These are phyloP conservation scores for Melipona beecheii DNA, from an alignment of 2,888 invertebrate genomes.

Conservation along the genomic window DNA sequence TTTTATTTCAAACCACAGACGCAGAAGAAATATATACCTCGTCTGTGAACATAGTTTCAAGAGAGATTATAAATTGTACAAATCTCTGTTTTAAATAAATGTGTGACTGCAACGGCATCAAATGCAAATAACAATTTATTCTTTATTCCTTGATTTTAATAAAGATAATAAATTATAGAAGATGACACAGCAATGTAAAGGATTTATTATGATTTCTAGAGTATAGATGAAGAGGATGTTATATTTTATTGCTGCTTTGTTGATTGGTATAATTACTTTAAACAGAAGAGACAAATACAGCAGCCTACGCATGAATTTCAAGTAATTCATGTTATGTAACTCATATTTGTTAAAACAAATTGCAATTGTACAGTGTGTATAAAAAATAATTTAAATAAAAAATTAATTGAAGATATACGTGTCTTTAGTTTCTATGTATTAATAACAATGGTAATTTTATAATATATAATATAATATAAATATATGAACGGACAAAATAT, in stretches of 20 bases:
- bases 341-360: background rate
- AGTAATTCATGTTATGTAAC: constrained; percentile 78
- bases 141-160: background rate
- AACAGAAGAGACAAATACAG: constrained; percentile 35
- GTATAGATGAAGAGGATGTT: constrained; percentile 73
- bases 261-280: constrained; percentile 75
- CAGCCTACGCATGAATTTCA: constrained; percentile 78
- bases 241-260: constrained; percentile 79
- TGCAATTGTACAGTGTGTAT: background rate
- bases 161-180: background rate
- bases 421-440: no score
- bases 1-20: background rate
- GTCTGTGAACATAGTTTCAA: no score
- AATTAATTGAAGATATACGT: no score
- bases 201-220: constrained; percentile 60
- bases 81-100: background rate
- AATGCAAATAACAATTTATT: background rate
- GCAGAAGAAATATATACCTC: no score
- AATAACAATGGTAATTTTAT: no score
- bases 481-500: no score
- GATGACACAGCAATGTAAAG: background rate
- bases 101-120: no score
- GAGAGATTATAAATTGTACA: background rate
- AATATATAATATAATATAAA: no score
- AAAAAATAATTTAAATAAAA: no score